Evolutionary conservation across 2,797 vertebrate species (phyloP).

Genomic region (Gallirallus australis): DNA sequence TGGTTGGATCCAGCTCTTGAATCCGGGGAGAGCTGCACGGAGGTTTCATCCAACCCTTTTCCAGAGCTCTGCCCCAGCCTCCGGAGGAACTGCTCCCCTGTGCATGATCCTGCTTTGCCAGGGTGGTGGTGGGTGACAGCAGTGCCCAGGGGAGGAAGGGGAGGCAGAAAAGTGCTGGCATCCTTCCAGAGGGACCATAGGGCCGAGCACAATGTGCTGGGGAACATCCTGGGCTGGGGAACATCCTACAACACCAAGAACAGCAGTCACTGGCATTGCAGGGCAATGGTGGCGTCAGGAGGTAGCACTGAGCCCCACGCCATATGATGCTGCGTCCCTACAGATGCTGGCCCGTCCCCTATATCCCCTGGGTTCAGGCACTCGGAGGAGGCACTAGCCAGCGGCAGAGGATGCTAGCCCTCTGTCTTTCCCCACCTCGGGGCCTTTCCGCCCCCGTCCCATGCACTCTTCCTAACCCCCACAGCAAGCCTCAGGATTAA

Average conservation of each 20-base stretch:
- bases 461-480: slow-evolving; percentile 20
- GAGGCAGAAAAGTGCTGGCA: not conserved
- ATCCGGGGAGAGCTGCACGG: fast-evolving
- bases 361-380: fast-evolving
- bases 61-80: not conserved
- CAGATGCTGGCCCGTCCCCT: not conserved
- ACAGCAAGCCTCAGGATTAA: not conserved
- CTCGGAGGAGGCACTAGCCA: not conserved
- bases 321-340: fast-evolving
- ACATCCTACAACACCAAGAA: not conserved
- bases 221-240: not conserved
- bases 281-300: not conserved
- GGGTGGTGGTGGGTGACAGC: not conserved
- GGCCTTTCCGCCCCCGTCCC: not conserved
- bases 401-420: not conserved
- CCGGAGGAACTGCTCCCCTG: fast-evolving
- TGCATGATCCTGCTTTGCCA: not conserved
- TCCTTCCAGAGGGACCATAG: not conserved
- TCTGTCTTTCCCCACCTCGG: not conserved
- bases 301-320: not conserved
- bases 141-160: not conserved
- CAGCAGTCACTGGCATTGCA: fast-evolving
- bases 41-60: not conserved
- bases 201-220: fast-evolving
- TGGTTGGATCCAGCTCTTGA: not conserved